Evolutionary conservation across 2,113 vertebrate species (phyloP), one percentile per base, ranked within the genome.

Genomic region (Eurystomus gularis): DNA sequence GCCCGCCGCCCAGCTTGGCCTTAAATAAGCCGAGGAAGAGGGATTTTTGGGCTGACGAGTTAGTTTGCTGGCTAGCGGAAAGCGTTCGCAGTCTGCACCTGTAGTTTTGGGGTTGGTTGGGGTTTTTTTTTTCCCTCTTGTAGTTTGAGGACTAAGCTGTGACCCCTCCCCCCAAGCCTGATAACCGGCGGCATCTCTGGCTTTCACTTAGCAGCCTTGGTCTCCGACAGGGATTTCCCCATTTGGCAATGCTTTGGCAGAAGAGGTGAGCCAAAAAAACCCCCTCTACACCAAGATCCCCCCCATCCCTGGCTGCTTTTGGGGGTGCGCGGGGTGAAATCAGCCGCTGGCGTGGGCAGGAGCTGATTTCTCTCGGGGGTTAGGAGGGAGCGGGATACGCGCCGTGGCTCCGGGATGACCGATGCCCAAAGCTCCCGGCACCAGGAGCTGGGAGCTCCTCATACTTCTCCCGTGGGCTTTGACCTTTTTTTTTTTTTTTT

Each of bases 21-120:
- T 97, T 97, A 97, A 96, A 82, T 95, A 94, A 97, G 86, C 89
- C 70, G 79, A 88, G 95, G 94, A 96, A 95, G 93, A 70, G 93
- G 93, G 90, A 83, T 94, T 97, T 97, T 95, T 94, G 97, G 96
- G 68, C 79, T 95, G 52, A 95, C 57, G 75, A 92, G 62, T 57
- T 94, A 73, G 55, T 93, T 97, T 93, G 70, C 76, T 3, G 24
- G 79, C 86, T 80, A 86, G 94, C 60, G 90, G 86, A 92, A 96
- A 58, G 79, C 39, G 6, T 88, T 97, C 60, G 66, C 97, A 95
- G 71, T 90, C 72, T 91, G 96, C 31, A 96, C 55, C 8, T 31
- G 60, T 93, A 93, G 93, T 75, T 89, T 84, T 33, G 88, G 83
- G 13, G 35, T 46, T 82, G 42, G 42, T 62, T 37, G 20, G 20